Evolutionary conservation across 2,888 invertebrate species (phyloP).

Genomic region (Drosophila phalerata): DNA sequence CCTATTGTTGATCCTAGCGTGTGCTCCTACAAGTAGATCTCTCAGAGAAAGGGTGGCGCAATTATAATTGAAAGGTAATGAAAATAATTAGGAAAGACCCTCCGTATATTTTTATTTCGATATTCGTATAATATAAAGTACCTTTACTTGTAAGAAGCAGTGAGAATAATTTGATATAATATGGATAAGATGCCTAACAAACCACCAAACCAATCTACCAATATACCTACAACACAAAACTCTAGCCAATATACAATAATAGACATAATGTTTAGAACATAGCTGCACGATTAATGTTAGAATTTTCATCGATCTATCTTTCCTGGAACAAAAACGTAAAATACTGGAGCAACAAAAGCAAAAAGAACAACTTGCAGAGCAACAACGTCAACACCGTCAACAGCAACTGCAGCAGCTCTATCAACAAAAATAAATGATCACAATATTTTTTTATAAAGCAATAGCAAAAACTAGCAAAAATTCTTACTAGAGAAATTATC

Average conservation of each 20-base stretch:
- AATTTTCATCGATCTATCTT: constrained; percentile 94
- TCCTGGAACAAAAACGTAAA: constrained; percentile 91
- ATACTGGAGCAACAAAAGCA: constrained; percentile 88
- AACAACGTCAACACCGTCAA: constrained; percentile 83
- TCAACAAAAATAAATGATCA: constrained; percentile 79
- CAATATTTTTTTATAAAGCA: constrained; percentile 44
- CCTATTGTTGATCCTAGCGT: constrained; percentile 66
- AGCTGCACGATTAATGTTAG: constrained; percentile 87
- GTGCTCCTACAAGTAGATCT: constrained; percentile 16
- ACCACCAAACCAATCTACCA: constrained; percentile 23
- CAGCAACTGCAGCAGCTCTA: constrained; percentile 85
- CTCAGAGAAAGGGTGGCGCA: constrained; percentile 43
- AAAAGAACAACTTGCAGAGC: constrained; percentile 84
- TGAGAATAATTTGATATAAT: constrained; percentile 22
- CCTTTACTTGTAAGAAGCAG: constrained; percentile 33
- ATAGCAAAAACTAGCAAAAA: constrained; percentile 43
- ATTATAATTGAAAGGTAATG: constrained; percentile 34
- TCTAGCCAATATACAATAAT: constrained; percentile 49
- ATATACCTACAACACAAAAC: constrained; percentile 38
- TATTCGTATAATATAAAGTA: constrained; percentile 8
- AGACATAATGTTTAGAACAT: constrained; percentile 77
- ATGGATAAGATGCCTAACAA: constrained; percentile 46
- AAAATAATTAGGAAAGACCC: constrained; percentile 39
- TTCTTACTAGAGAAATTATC: constrained; percentile 49
- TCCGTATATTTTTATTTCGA: constrained; percentile 37